Percentiles rank a stretch among this genome's conserved stretches.
Evolutionary conservation across 2,797 vertebrate species (phyloP).

Genomic region (Pipistrellus nathusii): DNA sequence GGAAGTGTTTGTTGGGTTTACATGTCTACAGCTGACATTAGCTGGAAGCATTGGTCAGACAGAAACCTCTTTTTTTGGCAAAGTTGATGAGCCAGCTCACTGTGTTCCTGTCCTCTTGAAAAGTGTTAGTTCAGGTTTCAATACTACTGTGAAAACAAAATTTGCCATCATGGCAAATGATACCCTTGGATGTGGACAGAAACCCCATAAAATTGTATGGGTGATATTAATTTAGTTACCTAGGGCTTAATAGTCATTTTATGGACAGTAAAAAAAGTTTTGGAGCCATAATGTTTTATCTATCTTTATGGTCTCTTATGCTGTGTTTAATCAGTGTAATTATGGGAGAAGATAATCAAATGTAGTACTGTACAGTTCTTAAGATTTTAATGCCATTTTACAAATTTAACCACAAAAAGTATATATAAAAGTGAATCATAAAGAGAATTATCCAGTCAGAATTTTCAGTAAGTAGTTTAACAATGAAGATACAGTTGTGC

Average conservation of each 20-base stretch:
- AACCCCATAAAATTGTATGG: slow-evolving; percentile 88
- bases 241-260: slow-evolving; percentile 91
- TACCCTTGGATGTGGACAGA: slow-evolving; percentile 82
- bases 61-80: slow-evolving; percentile 53
- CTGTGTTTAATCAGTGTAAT: slow-evolving; percentile 91
- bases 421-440: slow-evolving; percentile 75
- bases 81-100: slow-evolving; percentile 65
- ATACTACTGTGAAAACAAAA: slow-evolving; percentile 82
- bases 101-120: slow-evolving; percentile 75
- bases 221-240: slow-evolving; percentile 91
- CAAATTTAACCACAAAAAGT: slow-evolving; percentile 79
- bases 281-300: slow-evolving; percentile 90
- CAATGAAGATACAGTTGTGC: slow-evolving; percentile 27
- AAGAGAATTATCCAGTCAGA: slow-evolving; percentile 80
- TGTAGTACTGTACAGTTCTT: slow-evolving; percentile 88
- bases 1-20: neutral
- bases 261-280: slow-evolving; percentile 89
- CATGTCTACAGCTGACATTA: slow-evolving; percentile 57
- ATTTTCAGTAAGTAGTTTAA: slow-evolving; percentile 76
- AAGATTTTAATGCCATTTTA: slow-evolving; percentile 87
- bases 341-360: slow-evolving; percentile 90
- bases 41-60: slow-evolving; percentile 38
- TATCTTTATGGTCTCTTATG: slow-evolving; percentile 89
- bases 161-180: slow-evolving; percentile 81
- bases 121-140: slow-evolving; percentile 82